These are phyloP conservation scores for Oncorhynchus clarkii DNA, from an alignment of 2,113 vertebrate genomes.

Conservation along the genomic window DNA sequence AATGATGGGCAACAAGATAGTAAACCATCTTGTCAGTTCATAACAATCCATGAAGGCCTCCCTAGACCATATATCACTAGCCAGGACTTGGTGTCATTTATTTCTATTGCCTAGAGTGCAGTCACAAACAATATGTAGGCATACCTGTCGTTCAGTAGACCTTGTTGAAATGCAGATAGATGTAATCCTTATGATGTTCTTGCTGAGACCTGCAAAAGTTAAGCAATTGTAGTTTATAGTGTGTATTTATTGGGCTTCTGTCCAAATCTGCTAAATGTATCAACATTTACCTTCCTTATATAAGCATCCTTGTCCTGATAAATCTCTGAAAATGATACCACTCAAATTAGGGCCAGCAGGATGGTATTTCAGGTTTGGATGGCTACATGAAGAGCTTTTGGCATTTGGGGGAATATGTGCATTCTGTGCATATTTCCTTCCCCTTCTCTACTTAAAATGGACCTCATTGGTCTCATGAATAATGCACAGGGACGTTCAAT, in stretches of 20 bases:
- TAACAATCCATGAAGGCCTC: too few relatives aligned
- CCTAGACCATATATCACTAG: too few relatives aligned
- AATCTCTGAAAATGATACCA: constrained; percentile 66
- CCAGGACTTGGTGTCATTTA: too few relatives aligned
- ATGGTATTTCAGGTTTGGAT: constrained; percentile 58
- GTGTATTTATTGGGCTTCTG: not conserved
- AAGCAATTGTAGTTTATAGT: not conserved
- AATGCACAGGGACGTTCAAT: constrained; percentile 71
- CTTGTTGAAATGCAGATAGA: too few relatives aligned
- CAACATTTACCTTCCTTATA: not conserved
- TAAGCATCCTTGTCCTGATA: constrained; percentile 16
- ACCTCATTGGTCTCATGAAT: constrained; percentile 76
- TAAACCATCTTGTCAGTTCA: too few relatives aligned
- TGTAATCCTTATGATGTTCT: not conserved
- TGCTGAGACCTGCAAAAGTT: not conserved
- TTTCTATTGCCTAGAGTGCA: too few relatives aligned
- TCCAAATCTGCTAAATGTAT: not conserved
- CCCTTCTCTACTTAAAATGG: constrained; percentile 62
- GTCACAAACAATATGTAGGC: too few relatives aligned
- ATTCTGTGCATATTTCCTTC: constrained; percentile 64
- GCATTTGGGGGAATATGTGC: constrained; percentile 47
- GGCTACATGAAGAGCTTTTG: constrained; percentile 51
- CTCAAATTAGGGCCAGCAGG: constrained; percentile 66
- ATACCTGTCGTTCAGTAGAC: too few relatives aligned
- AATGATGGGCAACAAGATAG: too few relatives aligned